These are phyloP conservation scores for Epistrophe grossulariae DNA, from an alignment of 2,888 invertebrate species.

Conservation along the genomic window DNA sequence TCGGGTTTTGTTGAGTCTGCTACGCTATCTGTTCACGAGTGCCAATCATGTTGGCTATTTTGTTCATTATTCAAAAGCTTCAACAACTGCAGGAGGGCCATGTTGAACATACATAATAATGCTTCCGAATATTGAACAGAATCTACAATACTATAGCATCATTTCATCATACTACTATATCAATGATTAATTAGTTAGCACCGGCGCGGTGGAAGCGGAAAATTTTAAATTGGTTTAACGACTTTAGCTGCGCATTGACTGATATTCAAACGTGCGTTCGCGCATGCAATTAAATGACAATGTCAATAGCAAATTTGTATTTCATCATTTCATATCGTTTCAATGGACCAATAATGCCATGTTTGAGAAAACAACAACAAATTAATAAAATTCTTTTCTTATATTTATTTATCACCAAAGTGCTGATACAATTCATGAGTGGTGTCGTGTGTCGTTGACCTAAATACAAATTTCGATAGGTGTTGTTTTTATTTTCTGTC, in stretches of 20 bases:
- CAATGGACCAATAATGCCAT: conserved; percentile 2
- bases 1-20: conserved; percentile 11
- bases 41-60: conserved; percentile 6
- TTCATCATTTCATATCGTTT: conserved; percentile 5
- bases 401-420: conserved; percentile 16
- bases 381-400: conserved; percentile 17
- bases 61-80: conserved; percentile 19
- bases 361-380: not conserved
- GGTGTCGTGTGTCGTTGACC: conserved; percentile 50
- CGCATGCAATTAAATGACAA: conserved; percentile 32
- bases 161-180: not conserved
- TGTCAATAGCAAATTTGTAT: conserved; percentile 22
- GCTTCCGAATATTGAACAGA: not conserved
- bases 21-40: conserved; percentile 49
- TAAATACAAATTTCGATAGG: conserved; percentile 50
- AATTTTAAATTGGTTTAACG: conserved; percentile 1
- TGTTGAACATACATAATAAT: not conserved
- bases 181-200: conserved; percentile 11
- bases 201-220: not conserved
- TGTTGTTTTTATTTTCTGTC: not conserved
- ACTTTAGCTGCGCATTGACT: conserved; percentile 30
- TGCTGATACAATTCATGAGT: conserved; percentile 11
- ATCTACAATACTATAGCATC: not conserved
- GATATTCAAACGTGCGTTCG: conserved; percentile 6
- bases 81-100: not conserved